Evolutionary conservation across 2,797 vertebrate species (phyloP).

Genomic region (Sebastes kiyomatsui): DNA sequence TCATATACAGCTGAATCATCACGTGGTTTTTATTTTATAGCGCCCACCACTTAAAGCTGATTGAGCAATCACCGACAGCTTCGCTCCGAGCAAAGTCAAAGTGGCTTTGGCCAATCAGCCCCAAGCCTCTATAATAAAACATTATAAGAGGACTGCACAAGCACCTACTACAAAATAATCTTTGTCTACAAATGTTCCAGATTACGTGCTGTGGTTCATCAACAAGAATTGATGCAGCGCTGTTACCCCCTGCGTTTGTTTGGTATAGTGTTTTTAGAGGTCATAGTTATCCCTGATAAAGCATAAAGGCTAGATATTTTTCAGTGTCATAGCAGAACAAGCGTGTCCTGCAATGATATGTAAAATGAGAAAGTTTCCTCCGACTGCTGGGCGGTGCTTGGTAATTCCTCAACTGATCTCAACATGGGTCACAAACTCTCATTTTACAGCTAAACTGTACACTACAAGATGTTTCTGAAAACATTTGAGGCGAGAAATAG

Average conservation of each 20-base stretch:
- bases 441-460: too few species aligned
- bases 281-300: too few species aligned
- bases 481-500: too few species aligned
- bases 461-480: too few species aligned
- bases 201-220: not conserved
- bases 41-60: constrained; percentile 2
- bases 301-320: not conserved
- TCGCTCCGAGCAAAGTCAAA: not conserved
- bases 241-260: not conserved
- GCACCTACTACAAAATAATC: not conserved
- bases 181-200: not conserved
- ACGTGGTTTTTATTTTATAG: not conserved
- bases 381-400: too few species aligned
- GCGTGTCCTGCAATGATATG: too few species aligned
- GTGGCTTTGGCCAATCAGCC: constrained; percentile 10
- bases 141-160: not conserved
- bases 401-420: too few species aligned
- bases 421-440: too few species aligned
- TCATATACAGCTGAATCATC: not conserved
- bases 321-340: not conserved
- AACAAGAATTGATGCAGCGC: not conserved
- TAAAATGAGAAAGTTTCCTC: too few species aligned
- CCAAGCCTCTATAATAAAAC: not conserved
- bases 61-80: constrained; percentile 18
- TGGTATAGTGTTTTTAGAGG: not conserved